Evolutionary conservation across 2,888 invertebrate species (phyloP).

Genomic region (Yponomeuta plumbellus): DNA sequence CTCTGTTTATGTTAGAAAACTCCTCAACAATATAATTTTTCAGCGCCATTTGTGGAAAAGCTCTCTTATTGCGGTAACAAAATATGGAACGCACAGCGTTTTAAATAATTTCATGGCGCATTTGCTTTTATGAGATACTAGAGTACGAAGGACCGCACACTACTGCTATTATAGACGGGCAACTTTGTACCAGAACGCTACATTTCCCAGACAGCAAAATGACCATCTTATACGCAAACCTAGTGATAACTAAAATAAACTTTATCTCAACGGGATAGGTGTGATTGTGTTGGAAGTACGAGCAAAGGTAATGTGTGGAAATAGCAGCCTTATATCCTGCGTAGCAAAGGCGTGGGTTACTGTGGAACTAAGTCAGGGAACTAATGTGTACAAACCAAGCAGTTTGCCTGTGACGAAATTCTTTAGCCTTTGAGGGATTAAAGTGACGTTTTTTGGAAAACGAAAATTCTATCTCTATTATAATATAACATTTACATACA

Average conservation of each 20-base stretch:
- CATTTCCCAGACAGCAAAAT: slow-evolving; percentile 3
- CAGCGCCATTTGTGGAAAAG: not conserved
- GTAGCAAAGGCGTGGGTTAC: slow-evolving; percentile 3
- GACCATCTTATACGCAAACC: not conserved
- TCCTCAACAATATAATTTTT: not conserved
- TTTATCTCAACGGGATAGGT: not conserved
- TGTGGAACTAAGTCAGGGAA: slow-evolving; percentile 18
- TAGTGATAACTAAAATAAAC: not conserved
- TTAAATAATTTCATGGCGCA: slow-evolving; percentile 1
- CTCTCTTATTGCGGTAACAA: not conserved
- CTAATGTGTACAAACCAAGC: slow-evolving; percentile 19
- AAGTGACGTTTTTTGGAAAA: not conserved
- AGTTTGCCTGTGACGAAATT: slow-evolving; percentile 9
- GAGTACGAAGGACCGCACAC: not conserved
- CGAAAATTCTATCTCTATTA: not conserved
- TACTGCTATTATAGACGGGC: not conserved
- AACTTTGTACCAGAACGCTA: slow-evolving; percentile 5
- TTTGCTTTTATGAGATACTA: slow-evolving; percentile 1
- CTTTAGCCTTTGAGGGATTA: not conserved
- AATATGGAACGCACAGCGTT: not conserved
- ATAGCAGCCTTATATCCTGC: slow-evolving; percentile 3
- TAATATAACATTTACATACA: too few species aligned
- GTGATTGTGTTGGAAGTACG: not conserved
- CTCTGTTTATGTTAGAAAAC: too few species aligned
- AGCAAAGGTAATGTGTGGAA: not conserved